A percentile compares a stretch with the other conserved stretches of the same genome.
These are phyloP conservation scores for Drosophila trapezifrons DNA, from an alignment of 1,140 invertebrate genomes.

Conservation along the genomic window DNA sequence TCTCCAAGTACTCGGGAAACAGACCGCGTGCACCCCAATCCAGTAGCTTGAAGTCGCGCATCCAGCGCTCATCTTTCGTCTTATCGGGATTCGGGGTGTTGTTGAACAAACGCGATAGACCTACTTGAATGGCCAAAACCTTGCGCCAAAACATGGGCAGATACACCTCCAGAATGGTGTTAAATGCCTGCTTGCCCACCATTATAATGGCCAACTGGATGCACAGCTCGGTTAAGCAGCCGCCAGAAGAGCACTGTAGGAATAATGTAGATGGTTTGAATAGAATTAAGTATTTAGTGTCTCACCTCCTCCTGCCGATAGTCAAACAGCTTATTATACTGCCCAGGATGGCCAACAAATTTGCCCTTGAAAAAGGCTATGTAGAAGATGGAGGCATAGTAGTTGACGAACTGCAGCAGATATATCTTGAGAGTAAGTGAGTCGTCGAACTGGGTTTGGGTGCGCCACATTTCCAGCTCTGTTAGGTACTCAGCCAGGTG, in stretches of 20 bases:
- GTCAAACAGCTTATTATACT: conserved; percentile 90
- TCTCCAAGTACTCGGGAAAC: conserved; percentile 98
- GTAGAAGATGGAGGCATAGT: conserved; percentile 99
- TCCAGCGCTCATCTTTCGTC: conserved; percentile 89
- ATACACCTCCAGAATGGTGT: conserved; percentile 93
- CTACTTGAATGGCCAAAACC: conserved; percentile 87
- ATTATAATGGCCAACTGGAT: conserved; percentile 97
- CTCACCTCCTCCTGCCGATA: conserved; percentile 93
- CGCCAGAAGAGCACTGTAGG: conserved; percentile 91
- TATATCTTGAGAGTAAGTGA: conserved; percentile 98
- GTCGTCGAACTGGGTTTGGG: conserved; percentile 99
- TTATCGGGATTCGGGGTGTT: conserved; percentile 78
- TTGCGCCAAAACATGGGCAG: conserved; percentile 90
- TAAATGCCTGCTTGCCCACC: conserved; percentile 98
- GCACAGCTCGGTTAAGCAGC: conserved; percentile 95
- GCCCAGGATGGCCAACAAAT: conserved; percentile 92
- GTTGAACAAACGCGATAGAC: conserved; percentile 63
- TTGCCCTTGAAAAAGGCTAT: conserved; percentile 99
- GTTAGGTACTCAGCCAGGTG: conserved; percentile 96
- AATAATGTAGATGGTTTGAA: conserved; percentile 24
- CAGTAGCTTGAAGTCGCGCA: conserved; percentile 95
- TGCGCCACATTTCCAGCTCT: conserved; percentile 96
- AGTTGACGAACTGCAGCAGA: conserved; percentile 98
- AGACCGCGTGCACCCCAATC: conserved; percentile 95
- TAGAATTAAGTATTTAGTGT: background rate